Percentiles rank a stretch among this genome's conserved stretches.
These are phyloP conservation scores for Itoplectis maculator DNA, from an alignment of 2,888 invertebrate species.

Conservation along the genomic window DNA sequence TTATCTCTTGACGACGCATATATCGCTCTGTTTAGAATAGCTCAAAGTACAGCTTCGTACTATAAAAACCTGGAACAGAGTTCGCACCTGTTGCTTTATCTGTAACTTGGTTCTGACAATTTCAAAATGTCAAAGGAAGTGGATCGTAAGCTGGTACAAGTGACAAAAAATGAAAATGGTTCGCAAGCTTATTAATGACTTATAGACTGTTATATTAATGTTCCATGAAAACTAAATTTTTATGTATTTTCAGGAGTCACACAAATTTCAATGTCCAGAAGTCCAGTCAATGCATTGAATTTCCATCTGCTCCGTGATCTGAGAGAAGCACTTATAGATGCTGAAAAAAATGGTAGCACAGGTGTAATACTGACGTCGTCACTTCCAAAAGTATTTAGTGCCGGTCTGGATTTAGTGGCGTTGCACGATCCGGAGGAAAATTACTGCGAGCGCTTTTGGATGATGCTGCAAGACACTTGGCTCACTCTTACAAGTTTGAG, in stretches of 20 bases:
- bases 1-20: too few relatives aligned
- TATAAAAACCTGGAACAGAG: too few relatives aligned
- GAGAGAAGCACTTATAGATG: conserved; percentile 87
- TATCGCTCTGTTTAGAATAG: too few relatives aligned
- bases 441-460: conserved; percentile 90
- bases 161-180: conserved; percentile 86
- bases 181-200: conserved; percentile 67
- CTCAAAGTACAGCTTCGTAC: too few relatives aligned
- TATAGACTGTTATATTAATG: too few relatives aligned
- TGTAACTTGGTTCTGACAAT: background rate
- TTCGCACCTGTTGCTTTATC: background rate
- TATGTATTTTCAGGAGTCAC: conserved; percentile 87
- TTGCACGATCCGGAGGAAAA: conserved; percentile 93
- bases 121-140: background rate
- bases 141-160: conserved; percentile 86
- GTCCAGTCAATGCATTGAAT: conserved; percentile 94
- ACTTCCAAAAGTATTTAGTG: conserved; percentile 91
- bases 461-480: conserved; percentile 92
- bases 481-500: conserved; percentile 90
- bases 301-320: conserved; percentile 90
- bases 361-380: conserved; percentile 93
- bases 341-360: conserved; percentile 88
- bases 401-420: conserved; percentile 94
- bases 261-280: conserved; percentile 90
- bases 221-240: background rate